These are phyloP conservation scores for Bombus vancouverensis DNA, from an alignment of 1,140 invertebrate genomes.

Conservation along the genomic window DNA sequence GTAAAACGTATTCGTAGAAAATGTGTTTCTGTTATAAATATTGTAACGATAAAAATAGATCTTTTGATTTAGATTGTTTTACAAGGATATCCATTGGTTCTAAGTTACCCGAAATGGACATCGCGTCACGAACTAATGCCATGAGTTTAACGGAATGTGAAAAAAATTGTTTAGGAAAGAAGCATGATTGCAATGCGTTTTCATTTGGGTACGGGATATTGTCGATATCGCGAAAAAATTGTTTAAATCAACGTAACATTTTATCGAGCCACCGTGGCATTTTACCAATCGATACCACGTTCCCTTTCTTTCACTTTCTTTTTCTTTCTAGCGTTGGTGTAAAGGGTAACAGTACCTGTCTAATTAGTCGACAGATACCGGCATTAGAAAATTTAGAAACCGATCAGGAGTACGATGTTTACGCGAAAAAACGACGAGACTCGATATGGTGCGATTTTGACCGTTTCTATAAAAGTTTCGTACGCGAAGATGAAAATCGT, in stretches of 20 bases:
- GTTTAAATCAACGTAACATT: too few relatives aligned
- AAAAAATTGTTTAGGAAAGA: conserved; percentile 71
- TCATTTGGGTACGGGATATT: conserved; percentile 75
- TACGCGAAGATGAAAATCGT: background rate
- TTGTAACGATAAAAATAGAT: conserved; percentile 2
- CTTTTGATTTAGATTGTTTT: conserved; percentile 75
- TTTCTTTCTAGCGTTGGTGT: conserved; percentile 82
- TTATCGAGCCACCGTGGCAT: too few relatives aligned
- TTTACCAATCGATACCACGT: too few relatives aligned
- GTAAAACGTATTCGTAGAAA: background rate
- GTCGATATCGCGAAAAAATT: background rate
- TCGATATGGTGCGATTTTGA: conserved; percentile 66
- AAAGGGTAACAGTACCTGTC: conserved; percentile 86
- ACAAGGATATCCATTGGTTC: conserved; percentile 77
- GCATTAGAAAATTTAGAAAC: conserved; percentile 76
- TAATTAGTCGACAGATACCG: conserved; percentile 80
- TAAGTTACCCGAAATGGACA: conserved; percentile 66
- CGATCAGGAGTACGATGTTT: conserved; percentile 86
- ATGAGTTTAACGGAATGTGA: conserved; percentile 75
- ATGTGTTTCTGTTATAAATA: background rate
- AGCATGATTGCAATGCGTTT: conserved; percentile 72
- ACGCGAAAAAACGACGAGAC: conserved; percentile 74
- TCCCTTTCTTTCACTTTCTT: background rate
- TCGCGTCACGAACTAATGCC: conserved; percentile 62
- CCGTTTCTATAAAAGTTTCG: background rate